Percentiles rank a stretch among this genome's conserved stretches.
Evolutionary conservation across 2,113 vertebrate genomes (phyloP).

Genomic region (Hirundichthys speculiger): DNA sequence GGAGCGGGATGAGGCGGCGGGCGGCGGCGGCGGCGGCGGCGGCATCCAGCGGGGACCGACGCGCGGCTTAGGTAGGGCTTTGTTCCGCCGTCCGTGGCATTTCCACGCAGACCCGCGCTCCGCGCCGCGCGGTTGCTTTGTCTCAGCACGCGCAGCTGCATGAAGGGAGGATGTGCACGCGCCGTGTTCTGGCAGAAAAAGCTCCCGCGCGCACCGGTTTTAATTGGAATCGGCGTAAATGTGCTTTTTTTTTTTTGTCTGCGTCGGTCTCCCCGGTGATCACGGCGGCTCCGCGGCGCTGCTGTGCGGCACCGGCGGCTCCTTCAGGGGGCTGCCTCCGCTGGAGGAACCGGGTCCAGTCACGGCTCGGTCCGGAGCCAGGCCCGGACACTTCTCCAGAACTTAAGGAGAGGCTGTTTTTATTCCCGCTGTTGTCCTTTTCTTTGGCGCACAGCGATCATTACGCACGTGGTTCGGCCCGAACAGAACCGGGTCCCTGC

Average conservation of each 20-base stretch:
- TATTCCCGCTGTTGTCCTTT: background rate
- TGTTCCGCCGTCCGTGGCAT: constrained; percentile 55
- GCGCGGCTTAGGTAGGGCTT: constrained; percentile 72
- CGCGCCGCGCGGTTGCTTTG: constrained; percentile 11
- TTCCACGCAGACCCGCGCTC: constrained; percentile 39
- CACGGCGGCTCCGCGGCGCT: constrained; percentile 1
- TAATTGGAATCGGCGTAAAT: too few species aligned
- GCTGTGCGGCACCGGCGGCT: background rate
- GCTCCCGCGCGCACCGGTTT: background rate
- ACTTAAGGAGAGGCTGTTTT: constrained; percentile 42
- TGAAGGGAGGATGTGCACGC: constrained; percentile 17
- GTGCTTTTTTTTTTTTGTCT: constrained; percentile 13
- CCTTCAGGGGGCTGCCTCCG: too few species aligned
- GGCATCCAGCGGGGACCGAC: constrained; percentile 42
- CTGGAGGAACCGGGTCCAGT: too few species aligned
- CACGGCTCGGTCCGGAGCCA: background rate
- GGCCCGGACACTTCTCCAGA: constrained; percentile 43
- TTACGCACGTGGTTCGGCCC: constrained; percentile 3
- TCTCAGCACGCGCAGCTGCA: background rate
- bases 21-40: constrained; percentile 6
- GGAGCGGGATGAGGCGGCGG: constrained; percentile 47
- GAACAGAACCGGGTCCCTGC: too few species aligned
- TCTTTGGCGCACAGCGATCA: background rate
- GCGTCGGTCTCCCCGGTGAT: too few species aligned
- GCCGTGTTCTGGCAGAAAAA: background rate